These are phyloP conservation scores for Eriosoma lanigerum DNA, from an alignment of 1,140 invertebrate species.

Conservation along the genomic window DNA sequence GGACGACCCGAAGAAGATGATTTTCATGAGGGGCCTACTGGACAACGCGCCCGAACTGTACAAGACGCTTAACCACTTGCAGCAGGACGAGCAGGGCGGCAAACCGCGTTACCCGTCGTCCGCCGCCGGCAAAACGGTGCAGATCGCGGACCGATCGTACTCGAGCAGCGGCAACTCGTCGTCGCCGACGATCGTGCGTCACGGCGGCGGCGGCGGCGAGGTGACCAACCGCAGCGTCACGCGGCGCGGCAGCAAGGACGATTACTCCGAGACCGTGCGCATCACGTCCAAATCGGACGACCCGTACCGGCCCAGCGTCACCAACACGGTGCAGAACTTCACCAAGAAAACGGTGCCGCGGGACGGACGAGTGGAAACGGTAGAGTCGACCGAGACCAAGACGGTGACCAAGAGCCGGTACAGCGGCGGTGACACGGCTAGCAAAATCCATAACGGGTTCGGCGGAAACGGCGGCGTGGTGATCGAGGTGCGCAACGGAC, in stretches of 20 bases:
- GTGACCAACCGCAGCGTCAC: slow-evolving; percentile 57
- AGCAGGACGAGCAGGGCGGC: slow-evolving; percentile 58
- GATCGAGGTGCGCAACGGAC: slow-evolving; percentile 60
- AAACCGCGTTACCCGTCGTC: slow-evolving; percentile 44
- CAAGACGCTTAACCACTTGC: slow-evolving; percentile 68
- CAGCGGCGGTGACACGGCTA: slow-evolving; percentile 58
- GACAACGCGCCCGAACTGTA: slow-evolving; percentile 75
- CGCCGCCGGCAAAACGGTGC: slow-evolving; percentile 29
- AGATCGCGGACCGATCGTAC: slow-evolving; percentile 54
- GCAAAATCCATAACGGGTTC: slow-evolving; percentile 58
- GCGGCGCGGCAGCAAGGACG: slow-evolving; percentile 67
- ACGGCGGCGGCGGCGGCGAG: slow-evolving; percentile 41
- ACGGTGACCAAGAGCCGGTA: slow-evolving; percentile 68
- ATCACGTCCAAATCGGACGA: slow-evolving; percentile 68
- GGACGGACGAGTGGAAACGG: slow-evolving; percentile 66
- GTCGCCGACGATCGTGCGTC: slow-evolving; percentile 56
- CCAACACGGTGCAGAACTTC: slow-evolving; percentile 69
- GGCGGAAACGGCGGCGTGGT: slow-evolving; percentile 61
- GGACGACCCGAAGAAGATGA: slow-evolving; percentile 57
- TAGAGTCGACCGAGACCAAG: slow-evolving; percentile 69
- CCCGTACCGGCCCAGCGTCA: slow-evolving; percentile 65
- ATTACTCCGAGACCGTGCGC: slow-evolving; percentile 70
- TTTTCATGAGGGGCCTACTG: slow-evolving; percentile 71
- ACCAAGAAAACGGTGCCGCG: slow-evolving; percentile 68
- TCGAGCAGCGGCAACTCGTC: slow-evolving; percentile 53